These are phyloP conservation scores for Lepidochrysops patricia DNA, from an alignment of 2,888 invertebrate species.

Conservation along the genomic window DNA sequence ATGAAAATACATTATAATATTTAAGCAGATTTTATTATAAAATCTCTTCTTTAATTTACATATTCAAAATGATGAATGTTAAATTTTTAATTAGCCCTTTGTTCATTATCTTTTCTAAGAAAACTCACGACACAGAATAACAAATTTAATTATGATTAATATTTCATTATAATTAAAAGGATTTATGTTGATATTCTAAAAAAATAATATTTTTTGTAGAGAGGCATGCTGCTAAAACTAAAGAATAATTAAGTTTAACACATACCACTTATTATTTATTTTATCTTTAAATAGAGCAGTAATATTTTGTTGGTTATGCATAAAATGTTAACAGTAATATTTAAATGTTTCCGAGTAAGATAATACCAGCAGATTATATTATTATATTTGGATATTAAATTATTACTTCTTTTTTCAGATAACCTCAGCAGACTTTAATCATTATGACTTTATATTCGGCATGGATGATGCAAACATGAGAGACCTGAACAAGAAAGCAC, in stretches of 20 bases:
- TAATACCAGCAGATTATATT: no score
- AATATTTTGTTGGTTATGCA: no score
- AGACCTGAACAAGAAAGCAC: slow-evolving; percentile 77
- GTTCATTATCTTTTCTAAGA: neutral
- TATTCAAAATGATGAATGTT: neutral
- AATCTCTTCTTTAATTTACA: neutral
- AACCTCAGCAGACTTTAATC: slow-evolving; percentile 80
- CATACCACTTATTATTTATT: neutral
- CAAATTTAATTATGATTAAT: neutral
- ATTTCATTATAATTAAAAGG: neutral
- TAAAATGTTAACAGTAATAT: no score
- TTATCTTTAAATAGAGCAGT: neutral
- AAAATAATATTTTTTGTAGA: neutral
- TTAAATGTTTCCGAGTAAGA: no score
- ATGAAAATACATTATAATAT: no score
- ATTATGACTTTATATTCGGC: slow-evolving; percentile 93
- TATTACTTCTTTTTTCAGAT: slow-evolving; percentile 74
- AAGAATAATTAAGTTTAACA: neutral
- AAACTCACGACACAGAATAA: neutral
- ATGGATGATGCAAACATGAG: slow-evolving; percentile 94
- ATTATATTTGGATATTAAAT: neutral
- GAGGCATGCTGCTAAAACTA: neutral
- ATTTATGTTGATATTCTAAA: neutral
- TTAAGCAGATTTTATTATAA: neutral
- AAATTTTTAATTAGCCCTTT: slow-evolving; percentile 2